Base-by-base conservation (phyloP, 2,113 vertebrate species). In the Brachionichthys hirsutus region DNA sequence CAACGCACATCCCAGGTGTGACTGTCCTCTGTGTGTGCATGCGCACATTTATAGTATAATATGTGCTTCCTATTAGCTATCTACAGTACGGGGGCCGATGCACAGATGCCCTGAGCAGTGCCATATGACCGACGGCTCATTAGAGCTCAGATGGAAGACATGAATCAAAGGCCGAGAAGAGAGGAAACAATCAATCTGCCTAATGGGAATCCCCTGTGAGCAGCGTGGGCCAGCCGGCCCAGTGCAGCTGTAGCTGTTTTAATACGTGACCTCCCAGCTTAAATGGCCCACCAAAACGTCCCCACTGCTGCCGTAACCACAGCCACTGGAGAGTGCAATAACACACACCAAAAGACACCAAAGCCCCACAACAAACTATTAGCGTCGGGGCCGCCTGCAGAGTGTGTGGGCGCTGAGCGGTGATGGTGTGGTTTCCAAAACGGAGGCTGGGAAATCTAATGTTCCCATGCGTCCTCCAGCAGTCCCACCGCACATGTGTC, bases 361-460 rank as follows among this genome's bases (percentile, higher is more conserved):
- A 57, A 78, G 46, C 18, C 76, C 71, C 77, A 79, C 72, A 80
- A 71, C 71, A 78, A 75, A 54, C 62, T 63, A 68, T 81, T 75
- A 79, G 66, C 17, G 1, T 45, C 12, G 18, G 16, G 59, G 62
- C 82, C 81, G 78, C 86, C 80, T 70, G 70, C 67, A 10, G 78
- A 69, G 85, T 58, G 64, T 46, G 77, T 83, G 76, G 67, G 80
- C 20, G 55, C 43, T 22, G 34, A 12, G 11, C 55, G 56, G 77
- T 73, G 84, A 83, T 90, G 91, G 91, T 92, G 93, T 91, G 93
- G 92, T 92, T 92, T 77, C 55, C 75, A 46, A 85, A 83, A 79
- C 49, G 46, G 81, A 62, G 84, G 77, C 67, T 77, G 82, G 85
- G 87, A 91, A 91, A 73, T 84, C 85, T 86, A 89, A 72, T 85